phyloP scores from a whole-genome alignment of 2,113 vertebrate species.

The Capra hircus region DNA sequence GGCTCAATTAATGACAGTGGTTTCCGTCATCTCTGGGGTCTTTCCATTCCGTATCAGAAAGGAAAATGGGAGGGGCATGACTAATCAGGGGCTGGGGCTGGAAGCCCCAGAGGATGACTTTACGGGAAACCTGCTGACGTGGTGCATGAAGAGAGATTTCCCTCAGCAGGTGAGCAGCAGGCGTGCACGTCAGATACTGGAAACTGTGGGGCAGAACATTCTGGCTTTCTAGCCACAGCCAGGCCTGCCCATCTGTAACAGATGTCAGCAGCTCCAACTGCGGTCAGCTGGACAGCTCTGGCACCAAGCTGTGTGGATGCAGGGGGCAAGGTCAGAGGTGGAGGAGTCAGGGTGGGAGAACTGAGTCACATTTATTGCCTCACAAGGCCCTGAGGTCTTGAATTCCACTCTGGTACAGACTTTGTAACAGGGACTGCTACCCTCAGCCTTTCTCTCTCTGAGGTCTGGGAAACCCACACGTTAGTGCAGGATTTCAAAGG shows the following conservation, averaged over 20 bases:
- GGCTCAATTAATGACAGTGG: background rate
- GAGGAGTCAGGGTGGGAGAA: background rate
- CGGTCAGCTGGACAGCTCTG: background rate
- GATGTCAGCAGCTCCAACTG: background rate
- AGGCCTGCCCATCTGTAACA: background rate
- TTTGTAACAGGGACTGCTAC: background rate
- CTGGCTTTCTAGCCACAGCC: background rate
- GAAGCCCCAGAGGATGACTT: background rate
- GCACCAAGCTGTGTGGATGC: background rate
- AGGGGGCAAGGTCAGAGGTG: background rate
- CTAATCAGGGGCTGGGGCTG: background rate
- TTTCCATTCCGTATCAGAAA: background rate
- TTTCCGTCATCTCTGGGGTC: background rate
- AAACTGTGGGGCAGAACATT: background rate
- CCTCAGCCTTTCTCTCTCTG: background rate
- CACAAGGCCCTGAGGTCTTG: background rate
- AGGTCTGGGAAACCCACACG: background rate
- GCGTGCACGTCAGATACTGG: conserved; percentile 30
- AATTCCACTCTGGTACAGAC: background rate
- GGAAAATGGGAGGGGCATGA: background rate
- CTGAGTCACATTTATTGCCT: background rate
- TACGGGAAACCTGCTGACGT: background rate
- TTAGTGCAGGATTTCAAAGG: background rate
- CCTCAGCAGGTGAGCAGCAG: background rate
- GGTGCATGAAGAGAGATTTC: background rate